phyloP scores from a whole-genome alignment of 2,888 invertebrate species.

The Trichogramma dendrolimi region DNA sequence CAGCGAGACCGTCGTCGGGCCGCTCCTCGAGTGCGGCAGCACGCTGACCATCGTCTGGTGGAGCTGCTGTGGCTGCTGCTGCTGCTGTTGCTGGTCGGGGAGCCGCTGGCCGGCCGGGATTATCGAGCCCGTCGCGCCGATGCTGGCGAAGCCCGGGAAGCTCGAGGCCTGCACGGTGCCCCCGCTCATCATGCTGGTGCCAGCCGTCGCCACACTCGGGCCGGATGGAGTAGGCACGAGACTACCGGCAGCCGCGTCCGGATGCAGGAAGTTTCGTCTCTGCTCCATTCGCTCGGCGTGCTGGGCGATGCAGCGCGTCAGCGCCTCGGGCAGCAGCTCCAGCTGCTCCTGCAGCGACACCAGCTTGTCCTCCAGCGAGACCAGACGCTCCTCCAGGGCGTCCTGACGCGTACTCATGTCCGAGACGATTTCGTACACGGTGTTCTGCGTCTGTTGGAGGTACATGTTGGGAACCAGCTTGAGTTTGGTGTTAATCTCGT shows the following conservation, averaged over 20 bases:
- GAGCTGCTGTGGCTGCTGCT: slow-evolving; percentile 9
- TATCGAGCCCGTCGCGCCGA: slow-evolving; percentile 19
- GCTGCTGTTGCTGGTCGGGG: slow-evolving; percentile 18
- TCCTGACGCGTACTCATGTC: slow-evolving; percentile 95
- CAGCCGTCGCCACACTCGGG: slow-evolving; percentile 53
- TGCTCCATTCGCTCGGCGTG: slow-evolving; percentile 76
- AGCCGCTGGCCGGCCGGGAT: slow-evolving; percentile 3
- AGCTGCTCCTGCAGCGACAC: slow-evolving; percentile 81
- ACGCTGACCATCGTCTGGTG: slow-evolving; percentile 34
- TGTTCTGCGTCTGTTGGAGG: slow-evolving; percentile 84
- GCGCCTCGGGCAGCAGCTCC: slow-evolving; percentile 77
- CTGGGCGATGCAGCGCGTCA: slow-evolving; percentile 71
- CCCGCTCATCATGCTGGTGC: slow-evolving; percentile 38
- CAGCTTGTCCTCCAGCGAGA: slow-evolving; percentile 89
- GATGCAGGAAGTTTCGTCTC: slow-evolving; percentile 79
- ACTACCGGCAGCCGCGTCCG: slow-evolving; percentile 71
- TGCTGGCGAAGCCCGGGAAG: slow-evolving; percentile 22
- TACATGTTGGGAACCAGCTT: too few species aligned
- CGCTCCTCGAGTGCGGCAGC: slow-evolving; percentile 56
- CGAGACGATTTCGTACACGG: slow-evolving; percentile 95
- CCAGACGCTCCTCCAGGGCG: slow-evolving; percentile 86
- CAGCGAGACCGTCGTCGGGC: slow-evolving; percentile 61
- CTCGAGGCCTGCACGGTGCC: slow-evolving; percentile 31
- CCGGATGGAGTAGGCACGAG: slow-evolving; percentile 52
- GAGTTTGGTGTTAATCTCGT: too few species aligned